A percentile compares a stretch with the other conserved stretches of the same genome.
Conservation (phyloP, 2,113 vertebrate genomes). For the Otis tarda region DNA sequence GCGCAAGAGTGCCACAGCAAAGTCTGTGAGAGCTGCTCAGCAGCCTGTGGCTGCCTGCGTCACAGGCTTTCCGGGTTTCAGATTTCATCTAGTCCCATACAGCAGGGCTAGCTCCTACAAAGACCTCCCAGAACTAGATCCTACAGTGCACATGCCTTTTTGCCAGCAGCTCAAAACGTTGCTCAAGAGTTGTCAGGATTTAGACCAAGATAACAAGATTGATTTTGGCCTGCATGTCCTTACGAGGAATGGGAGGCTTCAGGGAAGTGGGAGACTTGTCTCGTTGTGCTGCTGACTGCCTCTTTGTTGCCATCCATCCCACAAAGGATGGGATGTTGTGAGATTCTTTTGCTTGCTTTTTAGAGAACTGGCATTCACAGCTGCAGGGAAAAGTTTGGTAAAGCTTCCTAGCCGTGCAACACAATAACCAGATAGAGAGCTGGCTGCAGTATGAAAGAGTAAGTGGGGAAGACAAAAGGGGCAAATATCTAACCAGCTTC, state of each 20-base stretch:
- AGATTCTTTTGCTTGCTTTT: neutral
- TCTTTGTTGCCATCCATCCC: neutral
- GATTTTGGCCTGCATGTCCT: neutral
- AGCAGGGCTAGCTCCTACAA: neutral
- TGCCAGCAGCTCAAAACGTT: neutral
- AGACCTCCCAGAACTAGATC: neutral
- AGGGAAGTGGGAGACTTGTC: neutral
- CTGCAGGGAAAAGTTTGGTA: neutral
- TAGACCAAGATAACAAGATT: neutral
- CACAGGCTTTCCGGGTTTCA: neutral
- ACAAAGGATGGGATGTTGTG: neutral
- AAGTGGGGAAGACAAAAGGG: neutral
- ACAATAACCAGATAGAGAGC: neutral
- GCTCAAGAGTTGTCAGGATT: neutral
- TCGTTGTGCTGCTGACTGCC: neutral
- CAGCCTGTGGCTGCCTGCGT: accelerated
- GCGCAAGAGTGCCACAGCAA: neutral
- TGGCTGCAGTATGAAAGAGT: neutral
- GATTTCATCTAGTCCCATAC: neutral
- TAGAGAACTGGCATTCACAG: neutral
- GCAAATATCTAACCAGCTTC: neutral
- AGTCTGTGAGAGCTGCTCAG: neutral
- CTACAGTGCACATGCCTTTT: neutral
- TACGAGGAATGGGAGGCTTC: neutral
- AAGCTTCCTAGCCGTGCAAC: neutral